These are phyloP conservation scores for Anas flavirostris DNA, from an alignment of 2,797 vertebrate genomes.

Conservation along the genomic window DNA sequence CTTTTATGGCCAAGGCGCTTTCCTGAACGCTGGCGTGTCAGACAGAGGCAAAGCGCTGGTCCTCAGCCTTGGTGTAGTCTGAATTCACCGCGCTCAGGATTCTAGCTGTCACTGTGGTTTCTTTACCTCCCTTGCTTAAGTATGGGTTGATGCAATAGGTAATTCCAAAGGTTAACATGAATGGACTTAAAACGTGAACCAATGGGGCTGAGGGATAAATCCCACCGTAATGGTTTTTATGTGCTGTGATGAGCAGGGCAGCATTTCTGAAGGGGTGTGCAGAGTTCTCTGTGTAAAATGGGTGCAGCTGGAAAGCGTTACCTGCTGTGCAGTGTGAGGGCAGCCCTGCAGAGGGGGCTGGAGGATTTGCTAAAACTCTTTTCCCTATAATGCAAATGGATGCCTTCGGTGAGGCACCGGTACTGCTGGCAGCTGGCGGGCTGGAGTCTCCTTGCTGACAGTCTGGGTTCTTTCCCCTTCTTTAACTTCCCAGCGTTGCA, in stretches of 20 bases:
- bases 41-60: background rate
- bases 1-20: background rate
- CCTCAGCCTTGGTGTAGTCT: background rate
- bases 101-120: background rate
- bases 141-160: background rate
- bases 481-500: background rate
- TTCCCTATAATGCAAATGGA: background rate
- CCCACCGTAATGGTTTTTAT: background rate
- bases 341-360: constrained; percentile 2
- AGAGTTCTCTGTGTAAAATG: background rate
- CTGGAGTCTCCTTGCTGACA: background rate
- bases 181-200: background rate
- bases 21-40: background rate
- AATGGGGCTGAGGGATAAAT: background rate
- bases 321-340: background rate
- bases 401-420: background rate
- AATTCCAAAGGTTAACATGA: background rate
- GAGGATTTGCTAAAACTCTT: background rate
- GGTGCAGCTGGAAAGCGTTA: background rate
- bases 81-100: background rate
- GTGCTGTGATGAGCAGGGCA: background rate
- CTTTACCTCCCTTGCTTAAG: background rate
- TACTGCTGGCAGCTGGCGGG: fast-evolving
- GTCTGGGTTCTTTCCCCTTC: background rate
- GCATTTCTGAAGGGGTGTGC: background rate